Conservation (phyloP, 2,888 invertebrate species). For the Caenorhabditis afra region DNA sequence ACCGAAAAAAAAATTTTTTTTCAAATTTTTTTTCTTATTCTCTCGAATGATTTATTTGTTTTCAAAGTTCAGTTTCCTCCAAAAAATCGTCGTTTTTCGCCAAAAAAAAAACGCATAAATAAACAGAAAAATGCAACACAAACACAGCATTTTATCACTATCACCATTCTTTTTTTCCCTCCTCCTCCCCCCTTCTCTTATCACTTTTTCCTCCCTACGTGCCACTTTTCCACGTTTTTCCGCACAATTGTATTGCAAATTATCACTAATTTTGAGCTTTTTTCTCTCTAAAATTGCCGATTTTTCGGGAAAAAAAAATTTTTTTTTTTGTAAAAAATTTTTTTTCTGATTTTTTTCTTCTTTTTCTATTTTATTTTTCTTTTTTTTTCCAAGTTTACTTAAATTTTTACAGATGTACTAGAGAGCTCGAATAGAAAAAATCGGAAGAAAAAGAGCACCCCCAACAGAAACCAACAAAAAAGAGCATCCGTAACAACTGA, state of each 20-base stretch:
- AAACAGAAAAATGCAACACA: conserved; percentile 30
- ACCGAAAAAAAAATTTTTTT: background rate
- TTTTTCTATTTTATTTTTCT: conserved; percentile 18
- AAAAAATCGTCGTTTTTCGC: no score
- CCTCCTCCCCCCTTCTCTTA: conserved; percentile 11
- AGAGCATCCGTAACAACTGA: no score
- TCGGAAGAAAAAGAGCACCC: conserved; percentile 23
- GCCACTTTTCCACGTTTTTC: conserved; percentile 9
- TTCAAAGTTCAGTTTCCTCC: background rate
- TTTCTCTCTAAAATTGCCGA: no score
- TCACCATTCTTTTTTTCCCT: conserved; percentile 11
- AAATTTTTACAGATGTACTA: conserved; percentile 41
- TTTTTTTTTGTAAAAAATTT: background rate
- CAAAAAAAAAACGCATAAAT: conserved; percentile 29
- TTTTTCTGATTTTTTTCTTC: background rate
- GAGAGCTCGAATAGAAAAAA: conserved; percentile 10
- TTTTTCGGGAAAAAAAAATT: background rate
- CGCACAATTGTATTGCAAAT: no score
- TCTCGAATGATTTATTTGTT: background rate
- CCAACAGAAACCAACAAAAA: no score
- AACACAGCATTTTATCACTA: conserved; percentile 15
- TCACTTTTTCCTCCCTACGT: conserved; percentile 23
- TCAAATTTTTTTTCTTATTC: background rate
- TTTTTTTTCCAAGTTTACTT: conserved; percentile 14
- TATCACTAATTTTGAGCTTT: no score